Base-by-base conservation (phyloP, 2,797 vertebrate species). In the Bovichtus variegatus region DNA sequence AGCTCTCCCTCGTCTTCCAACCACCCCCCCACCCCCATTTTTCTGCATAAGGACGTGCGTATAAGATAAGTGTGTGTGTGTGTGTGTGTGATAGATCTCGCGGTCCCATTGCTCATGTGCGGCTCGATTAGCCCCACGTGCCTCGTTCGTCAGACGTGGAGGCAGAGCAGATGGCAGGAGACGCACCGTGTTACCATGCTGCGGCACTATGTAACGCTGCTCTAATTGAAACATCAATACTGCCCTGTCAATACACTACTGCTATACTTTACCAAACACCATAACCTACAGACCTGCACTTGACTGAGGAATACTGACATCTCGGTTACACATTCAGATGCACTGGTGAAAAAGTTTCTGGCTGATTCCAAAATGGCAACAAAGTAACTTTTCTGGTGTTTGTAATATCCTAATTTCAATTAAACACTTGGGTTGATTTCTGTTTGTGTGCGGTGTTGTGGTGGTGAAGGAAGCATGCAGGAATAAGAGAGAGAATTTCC, bases 141-240 rank as follows among this genome's bases (percentile, higher is more conserved):
- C 88, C 93, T 95, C 92, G 87, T 95, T 94, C 91, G 88, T 95
- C 93, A 94, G 91, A 92, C 91, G 87, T 86, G 76, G 91, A 95
- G 90, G 89, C 90, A 88, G 87, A 95, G 91, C 95, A 95, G 94
- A 95, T 95, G 95, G 94, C 92, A 78, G 91, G 93, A 93, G 94
- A 93, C 86, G 88, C 91, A 86, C 88, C 82, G 85, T 90, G 93
- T 94, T 95, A 91, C 92, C 91, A 90, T 80, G 92, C 92, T 89
- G 91, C 85, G 66, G 89, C 90, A 82, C 92, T 88, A 93, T 92
- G 94, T 95, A 94, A 94, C 91, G 85, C 81, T 66, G 77, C 89
- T 92, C 91, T 95, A 95, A 95, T 95, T 95, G 93, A 95, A 95
- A 95, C 94, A 95, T 95, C 94, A 95, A 95, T 94, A 94, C 90